A percentile compares a stretch with the other conserved stretches of the same genome.
These are phyloP conservation scores for Montipora sp. DNA, from an alignment of 64 coral and sea anemone genomes.

Conservation along the genomic window DNA sequence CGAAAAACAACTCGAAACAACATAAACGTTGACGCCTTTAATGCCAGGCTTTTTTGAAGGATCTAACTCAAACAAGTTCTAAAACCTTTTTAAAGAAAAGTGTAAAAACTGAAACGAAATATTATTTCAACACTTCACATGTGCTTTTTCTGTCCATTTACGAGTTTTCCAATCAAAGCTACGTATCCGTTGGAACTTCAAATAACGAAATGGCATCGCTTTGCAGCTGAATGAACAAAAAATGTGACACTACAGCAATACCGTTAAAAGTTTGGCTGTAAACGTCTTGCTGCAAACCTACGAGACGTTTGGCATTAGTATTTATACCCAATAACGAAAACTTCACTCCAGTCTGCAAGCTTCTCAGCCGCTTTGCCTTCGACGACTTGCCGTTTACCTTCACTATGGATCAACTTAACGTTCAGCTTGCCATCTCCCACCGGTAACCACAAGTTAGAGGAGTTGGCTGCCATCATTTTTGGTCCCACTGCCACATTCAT, in stretches of 20 bases:
- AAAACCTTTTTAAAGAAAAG: too few species aligned
- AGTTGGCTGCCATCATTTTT: slow-evolving; percentile 23
- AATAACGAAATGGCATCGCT: too few species aligned
- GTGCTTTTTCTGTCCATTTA: too few species aligned
- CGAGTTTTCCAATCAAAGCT: too few species aligned
- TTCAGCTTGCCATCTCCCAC: slow-evolving; percentile 5
- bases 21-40: not conserved
- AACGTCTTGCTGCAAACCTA: too few species aligned
- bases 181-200: too few species aligned
- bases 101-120: too few species aligned
- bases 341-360: slow-evolving; percentile 17
- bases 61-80: too few species aligned
- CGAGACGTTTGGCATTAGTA: not conserved
- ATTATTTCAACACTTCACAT: too few species aligned
- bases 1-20: not conserved
- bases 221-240: not conserved
- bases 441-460: slow-evolving; percentile 31
- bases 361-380: not conserved
- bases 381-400: not conserved
- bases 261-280: too few species aligned
- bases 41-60: too few species aligned
- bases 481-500: slow-evolving; percentile 39
- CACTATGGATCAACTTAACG: not conserved
- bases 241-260: too few species aligned
- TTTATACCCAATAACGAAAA: slow-evolving; percentile 30